Evolutionary conservation across 2,888 invertebrate genomes (phyloP), one percentile per base, ranked within the genome.

Genomic region (Galerucella nymphaeae): DNA sequence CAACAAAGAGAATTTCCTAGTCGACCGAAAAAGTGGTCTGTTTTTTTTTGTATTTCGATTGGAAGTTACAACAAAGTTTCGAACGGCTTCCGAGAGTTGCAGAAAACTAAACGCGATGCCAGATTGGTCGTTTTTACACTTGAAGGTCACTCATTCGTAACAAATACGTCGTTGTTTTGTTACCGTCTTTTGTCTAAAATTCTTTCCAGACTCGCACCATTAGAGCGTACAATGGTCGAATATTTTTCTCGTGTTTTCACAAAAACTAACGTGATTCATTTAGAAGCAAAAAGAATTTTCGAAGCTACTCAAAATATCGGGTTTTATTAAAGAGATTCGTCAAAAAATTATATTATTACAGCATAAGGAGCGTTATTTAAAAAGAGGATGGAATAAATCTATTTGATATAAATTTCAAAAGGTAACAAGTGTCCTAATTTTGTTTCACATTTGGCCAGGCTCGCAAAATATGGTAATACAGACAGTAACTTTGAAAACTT

Each of bases 121-220:
- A 68, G 66, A 66, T 70, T 59, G 64, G 64, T 65, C 68, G 68
- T 74, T 71, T 65, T 67, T 65, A 64, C 67, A 67, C 68, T 68
- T 65, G 71, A 74, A 74, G 48, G 74, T 71, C 71, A 68, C 55
- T 71, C 71, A 71, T 68, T 74, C 71, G 73, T 67, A 74, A 68
- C 68, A 64, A 74, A 74, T 63, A 63, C 68, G 18, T 53, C 65
- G 45, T 74, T 74, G 73, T 73, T 71, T 74, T 71, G 63, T 65
- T 61, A 20, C 23, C 53, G 73, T 53, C 71, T 66, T 74, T 74
- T 74, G 74, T 74, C 68, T 71, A 65, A 50, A 45, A 41, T 67
- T 58, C 58, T 67, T 67, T 67, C 66, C 66, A 66, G 53, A 63
- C 63, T 63, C 70, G 66, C 58, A 53, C 66, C 70, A 73, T 73